Base-by-base conservation (phyloP, 2,888 invertebrate species). In the Nowickia ferox region DNA sequence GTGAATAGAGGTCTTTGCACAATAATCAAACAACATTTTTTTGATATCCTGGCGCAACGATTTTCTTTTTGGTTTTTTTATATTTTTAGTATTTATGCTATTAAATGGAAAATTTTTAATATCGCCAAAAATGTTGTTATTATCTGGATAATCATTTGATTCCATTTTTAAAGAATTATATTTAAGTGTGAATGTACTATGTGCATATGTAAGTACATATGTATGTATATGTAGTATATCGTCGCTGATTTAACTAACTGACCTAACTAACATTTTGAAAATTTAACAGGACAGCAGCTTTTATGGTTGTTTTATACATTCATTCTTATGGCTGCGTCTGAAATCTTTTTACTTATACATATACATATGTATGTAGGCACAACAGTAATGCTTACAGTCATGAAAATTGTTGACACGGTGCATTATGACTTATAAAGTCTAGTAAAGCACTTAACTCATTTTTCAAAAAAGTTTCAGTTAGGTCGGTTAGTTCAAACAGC, bases 1-100 rank as follows among this genome's bases (percentile, higher is more conserved):
- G 88, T 95, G 95, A 5, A 95, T 93, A 87, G 95, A 94, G 1
- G 94, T 94, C 88, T 94, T 94, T 0, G 93, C 91, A 8, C 94
- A 94, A 87, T 94, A 95, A 84, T 95, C 95, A 15, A 93, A 91
- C 42, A 94, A 92, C 75, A 94, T 94, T 74, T 93, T 92, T 77
- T 91, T 91, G 2, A 88, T 80, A 6, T 88, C 86, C 17, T 87
- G 75, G 68, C 87, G 68, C 2, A 89, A 19, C 1, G 76, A 61
- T 22, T 66, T 68, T n/a, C 75, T 78, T 44, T 69, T 68, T 4
- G 55, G 48, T n/a, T 53, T 69, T 44, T 61, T 46, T 44, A 61
- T 22, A 2, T 44, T 57, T 13, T 53, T 17, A 57, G 53, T 53
- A 48, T 66, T 46, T 38, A n/a, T 9, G 17, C 1, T 22, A 22